Percentiles rank a stretch among this genome's conserved stretches.
Conservation (phyloP, 2,113 vertebrate genomes). For the Pomatostomus ruficeps region DNA sequence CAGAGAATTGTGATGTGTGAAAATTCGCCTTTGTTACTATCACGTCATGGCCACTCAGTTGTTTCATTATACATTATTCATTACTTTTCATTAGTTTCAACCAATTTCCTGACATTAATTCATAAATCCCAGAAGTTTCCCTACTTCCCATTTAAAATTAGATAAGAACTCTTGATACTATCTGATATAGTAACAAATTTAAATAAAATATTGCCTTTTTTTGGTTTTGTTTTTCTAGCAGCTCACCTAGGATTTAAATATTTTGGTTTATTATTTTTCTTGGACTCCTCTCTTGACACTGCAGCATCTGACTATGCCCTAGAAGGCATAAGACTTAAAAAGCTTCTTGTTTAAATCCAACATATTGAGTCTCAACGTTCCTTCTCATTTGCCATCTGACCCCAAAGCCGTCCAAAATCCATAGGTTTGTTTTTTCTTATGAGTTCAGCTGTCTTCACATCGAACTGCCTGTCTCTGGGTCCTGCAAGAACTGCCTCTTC, state of each 20-base stretch:
- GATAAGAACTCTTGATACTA: background rate
- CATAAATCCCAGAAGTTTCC: slow-evolving; percentile 15
- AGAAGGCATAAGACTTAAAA: background rate
- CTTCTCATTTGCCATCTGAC: background rate
- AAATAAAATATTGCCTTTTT: slow-evolving; percentile 14
- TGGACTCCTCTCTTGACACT: background rate
- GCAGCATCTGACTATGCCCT: background rate
- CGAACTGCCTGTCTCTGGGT: fast-evolving
- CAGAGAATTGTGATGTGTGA: background rate
- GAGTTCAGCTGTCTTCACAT: background rate
- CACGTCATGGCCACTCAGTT: background rate
- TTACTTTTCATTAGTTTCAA: slow-evolving; percentile 45
- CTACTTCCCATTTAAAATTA: slow-evolving; percentile 15
- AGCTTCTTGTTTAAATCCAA: background rate
- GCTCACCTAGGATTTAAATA: background rate
- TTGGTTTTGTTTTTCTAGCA: background rate
- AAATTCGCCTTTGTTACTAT: background rate
- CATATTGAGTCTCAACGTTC: background rate
- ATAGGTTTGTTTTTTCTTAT: slow-evolving; percentile 2
- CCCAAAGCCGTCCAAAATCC: background rate
- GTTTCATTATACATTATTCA: slow-evolving; percentile 44
- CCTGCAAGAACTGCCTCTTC: background rate
- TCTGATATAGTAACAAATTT: background rate
- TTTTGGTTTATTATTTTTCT: background rate
- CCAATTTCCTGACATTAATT: slow-evolving; percentile 43